Base-by-base conservation (phyloP, 23 tunicate species). In the Styela clava region DNA sequence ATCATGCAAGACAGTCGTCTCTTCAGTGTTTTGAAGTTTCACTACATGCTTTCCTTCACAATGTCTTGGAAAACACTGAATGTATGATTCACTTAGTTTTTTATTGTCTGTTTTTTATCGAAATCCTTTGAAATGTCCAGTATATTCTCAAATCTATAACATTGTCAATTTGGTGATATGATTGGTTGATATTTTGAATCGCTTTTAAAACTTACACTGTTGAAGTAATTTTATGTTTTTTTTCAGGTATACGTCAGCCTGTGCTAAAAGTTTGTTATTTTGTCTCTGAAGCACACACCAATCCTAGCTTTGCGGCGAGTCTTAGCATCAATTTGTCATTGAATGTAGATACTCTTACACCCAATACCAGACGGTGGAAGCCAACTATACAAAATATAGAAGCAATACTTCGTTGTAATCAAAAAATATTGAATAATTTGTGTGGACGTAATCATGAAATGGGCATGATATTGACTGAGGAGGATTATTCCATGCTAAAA, bases 331-430 rank as follows among this genome's bases (percentile, higher is more conserved):
- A 7, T 12, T 12, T 44, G 9, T 5, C 56, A 5, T 44, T 44
- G 56, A 44, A 44, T 12, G 12, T 44, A 44, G 56, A 74, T 22
- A 19, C 36, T 74, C 36, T 51, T 56, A 74, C 79, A 2, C 28
- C 29, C 79, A 74, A 74, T 33, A 16, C 79, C 32, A 74, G 29
- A 37, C 52, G 24, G 18, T 74, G 79, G 79, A 74, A 34, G 22
- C 37, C 79, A 32, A 74, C 79, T 1, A 33, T 34, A 20, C 56
- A 24, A 2, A 37, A 74, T 21, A 74, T 74, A 31, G 56, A 74
- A 36, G 37, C 56, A 18, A 74, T 74, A 1, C 29, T 74, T 74
- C 56, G 62, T 74, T 74, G 35, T 33, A 56, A 36, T 51, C 62
- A 74, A 18, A 22, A 74, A 36, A 35, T 31, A 35, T 51, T 74